Percentiles rank a stretch among this genome's conserved stretches.
phyloP scores from a whole-genome alignment of 2,888 invertebrate genomes.

The Epirrita christyi region DNA sequence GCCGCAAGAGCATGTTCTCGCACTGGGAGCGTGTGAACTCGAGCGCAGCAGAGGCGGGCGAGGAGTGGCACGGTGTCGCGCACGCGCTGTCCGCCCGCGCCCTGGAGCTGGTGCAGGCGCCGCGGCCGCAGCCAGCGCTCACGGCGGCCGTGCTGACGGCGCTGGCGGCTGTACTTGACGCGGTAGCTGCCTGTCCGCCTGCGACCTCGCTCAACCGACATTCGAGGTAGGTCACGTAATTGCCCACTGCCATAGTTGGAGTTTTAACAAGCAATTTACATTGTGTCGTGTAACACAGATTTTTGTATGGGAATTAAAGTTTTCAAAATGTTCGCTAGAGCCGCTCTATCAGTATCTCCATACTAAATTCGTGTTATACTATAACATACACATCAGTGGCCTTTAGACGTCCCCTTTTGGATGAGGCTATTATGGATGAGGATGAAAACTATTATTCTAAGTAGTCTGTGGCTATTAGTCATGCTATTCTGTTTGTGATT shows the following conservation, averaged over 20 bases:
- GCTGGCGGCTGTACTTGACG: constrained; percentile 67
- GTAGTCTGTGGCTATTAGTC: too few species aligned
- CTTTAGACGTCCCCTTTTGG: too few species aligned
- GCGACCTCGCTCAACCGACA: constrained; percentile 43
- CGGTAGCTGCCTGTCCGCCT: constrained; percentile 50
- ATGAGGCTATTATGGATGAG: too few species aligned
- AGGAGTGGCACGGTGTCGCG: constrained; percentile 71
- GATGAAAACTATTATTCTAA: too few species aligned
- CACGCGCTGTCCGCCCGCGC: constrained; percentile 85
- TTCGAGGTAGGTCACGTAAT: constrained; percentile 54
- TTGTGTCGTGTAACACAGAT: too few species aligned
- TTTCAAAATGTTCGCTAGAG: too few species aligned
- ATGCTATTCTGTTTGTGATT: too few species aligned
- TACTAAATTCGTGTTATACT: too few species aligned
- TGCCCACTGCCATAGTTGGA: background rate
- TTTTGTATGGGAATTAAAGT: too few species aligned
- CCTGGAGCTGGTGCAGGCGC: constrained; percentile 79
- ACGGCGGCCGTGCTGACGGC: constrained; percentile 70
- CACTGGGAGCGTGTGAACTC: constrained; percentile 83
- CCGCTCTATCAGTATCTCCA: too few species aligned
- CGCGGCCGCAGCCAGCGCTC: constrained; percentile 79
- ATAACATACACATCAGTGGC: too few species aligned
- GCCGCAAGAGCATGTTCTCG: constrained; percentile 89
- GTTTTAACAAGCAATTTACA: too few species aligned
- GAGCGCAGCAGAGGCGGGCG: constrained; percentile 64